phyloP scores from a whole-genome alignment of 2,797 vertebrate species.

The Diglossa cyanea region DNA sequence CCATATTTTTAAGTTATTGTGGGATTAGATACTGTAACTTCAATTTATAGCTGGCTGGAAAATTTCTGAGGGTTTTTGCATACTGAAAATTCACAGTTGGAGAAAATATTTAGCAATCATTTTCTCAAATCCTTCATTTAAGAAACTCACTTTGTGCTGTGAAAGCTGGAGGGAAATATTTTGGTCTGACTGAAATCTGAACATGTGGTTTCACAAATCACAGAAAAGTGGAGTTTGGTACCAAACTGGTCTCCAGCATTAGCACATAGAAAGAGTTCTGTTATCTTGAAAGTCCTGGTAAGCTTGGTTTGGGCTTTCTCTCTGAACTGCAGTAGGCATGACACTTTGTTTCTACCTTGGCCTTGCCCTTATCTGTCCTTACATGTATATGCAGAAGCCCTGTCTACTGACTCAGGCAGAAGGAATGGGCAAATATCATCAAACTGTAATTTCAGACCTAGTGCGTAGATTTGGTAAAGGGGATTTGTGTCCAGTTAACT shows the following conservation, averaged over 20 bases:
- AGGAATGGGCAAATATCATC: neutral
- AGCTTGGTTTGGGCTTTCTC: neutral
- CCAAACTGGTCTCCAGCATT: neutral
- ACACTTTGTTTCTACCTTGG: neutral
- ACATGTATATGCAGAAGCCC: fast-evolving
- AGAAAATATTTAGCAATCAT: neutral
- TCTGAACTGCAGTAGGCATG: neutral
- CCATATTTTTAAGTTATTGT: neutral
- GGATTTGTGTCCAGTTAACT: neutral
- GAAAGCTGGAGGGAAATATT: neutral
- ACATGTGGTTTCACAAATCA: neutral
- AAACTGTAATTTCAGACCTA: neutral
- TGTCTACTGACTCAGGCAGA: neutral
- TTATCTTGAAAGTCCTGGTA: neutral
- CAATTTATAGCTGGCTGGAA: neutral
- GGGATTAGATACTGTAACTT: neutral
- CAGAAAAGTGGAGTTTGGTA: neutral
- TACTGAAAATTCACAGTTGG: neutral
- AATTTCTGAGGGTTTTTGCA: neutral
- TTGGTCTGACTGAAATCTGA: neutral
- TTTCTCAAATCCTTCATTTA: neutral
- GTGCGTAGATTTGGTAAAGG: neutral
- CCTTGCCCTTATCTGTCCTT: neutral
- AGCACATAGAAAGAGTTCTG: neutral
- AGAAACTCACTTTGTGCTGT: neutral